Base-by-base conservation (phyloP, 1,140 invertebrate genomes). In the Zeugodacus cucurbitae region DNA sequence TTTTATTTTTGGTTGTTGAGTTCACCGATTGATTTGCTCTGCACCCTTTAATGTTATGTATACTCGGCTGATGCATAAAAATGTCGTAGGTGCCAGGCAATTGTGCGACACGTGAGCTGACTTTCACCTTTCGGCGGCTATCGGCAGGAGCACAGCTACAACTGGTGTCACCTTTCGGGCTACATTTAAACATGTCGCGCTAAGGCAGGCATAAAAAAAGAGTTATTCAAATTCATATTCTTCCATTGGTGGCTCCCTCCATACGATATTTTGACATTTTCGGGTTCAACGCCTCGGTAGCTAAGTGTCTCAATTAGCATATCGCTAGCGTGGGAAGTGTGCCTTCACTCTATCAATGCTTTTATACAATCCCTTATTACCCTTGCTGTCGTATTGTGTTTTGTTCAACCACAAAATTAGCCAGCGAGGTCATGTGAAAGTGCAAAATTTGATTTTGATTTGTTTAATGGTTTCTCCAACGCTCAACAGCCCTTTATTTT, bases 371-470 rank as follows among this genome's bases (percentile, higher is more conserved):
- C n/a, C 74, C 34, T n/a, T 41, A 48, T 20, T 34, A 54, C 37
- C 41, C 74, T 26, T 20, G 14, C 64, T 26, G n/a, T 14, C 17
- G 41, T 74, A 41, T 20, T 41, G 17, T 17, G 20, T 20, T 74
- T 74, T 74, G 37, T 82, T 54, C 74, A 82, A 82, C 74, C 74
- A 82, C 70, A 44, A 74, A 82, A 82, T 82, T 82, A 44, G 74
- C n/a, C 41, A 44, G n/a, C 41, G 74, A 82, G 70, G 74, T 82
- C 74, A 82, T 82, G 74, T 82, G 74, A 82, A 82, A 82, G 74
- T 44, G 74, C 74, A 82, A 82, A 82, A 82, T 82, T 48, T 48
- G 70, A 82, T 82, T 82, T 82, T 82, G 74, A 82, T 82, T 82
- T 82, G 44, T 82, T 82, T 82, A 48, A 82, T 82, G 74, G n/a